A percentile compares a stretch with the other conserved stretches of the same genome.
Evolutionary conservation across 2,797 vertebrate species (phyloP).

Genomic region (Aldrovandia affinis): DNA sequence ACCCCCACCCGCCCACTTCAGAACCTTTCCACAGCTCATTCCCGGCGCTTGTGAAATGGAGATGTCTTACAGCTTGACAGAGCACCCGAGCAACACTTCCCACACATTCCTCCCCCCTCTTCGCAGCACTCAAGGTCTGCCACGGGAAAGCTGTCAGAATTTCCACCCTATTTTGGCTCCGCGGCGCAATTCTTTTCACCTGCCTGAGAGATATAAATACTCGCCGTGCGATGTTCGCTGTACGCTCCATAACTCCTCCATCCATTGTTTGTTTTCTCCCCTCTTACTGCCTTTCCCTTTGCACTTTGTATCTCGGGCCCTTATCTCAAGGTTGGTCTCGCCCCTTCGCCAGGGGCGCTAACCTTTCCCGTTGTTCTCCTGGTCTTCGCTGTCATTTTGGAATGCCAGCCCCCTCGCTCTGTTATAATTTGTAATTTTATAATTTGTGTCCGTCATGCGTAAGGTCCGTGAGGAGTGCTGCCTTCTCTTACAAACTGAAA

Average conservation of each 20-base stretch:
- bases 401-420: neutral
- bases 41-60: slow-evolving; percentile 78
- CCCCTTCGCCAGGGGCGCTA: neutral
- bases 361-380: neutral
- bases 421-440: too few relatives aligned
- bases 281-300: slow-evolving; percentile 56
- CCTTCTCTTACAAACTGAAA: neutral
- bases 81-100: slow-evolving; percentile 75
- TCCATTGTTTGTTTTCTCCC: slow-evolving; percentile 42
- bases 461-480: too few relatives aligned
- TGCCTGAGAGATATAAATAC: slow-evolving; percentile 75
- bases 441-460: neutral
- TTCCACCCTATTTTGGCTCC: slow-evolving; percentile 75
- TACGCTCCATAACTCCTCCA: slow-evolving; percentile 65
- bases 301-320: slow-evolving; percentile 41
- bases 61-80: slow-evolving; percentile 78
- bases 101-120: slow-evolving; percentile 49
- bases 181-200: slow-evolving; percentile 60
- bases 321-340: neutral
- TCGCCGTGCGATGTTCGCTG: slow-evolving; percentile 46
- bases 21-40: slow-evolving; percentile 67
- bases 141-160: slow-evolving; percentile 77
- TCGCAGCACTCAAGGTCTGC: slow-evolving; percentile 68
- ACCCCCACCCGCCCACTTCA: slow-evolving; percentile 48
- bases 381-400: neutral